Evolutionary conservation across 2,113 vertebrate genomes (phyloP).

Genomic region (Manacus vitellinus): DNA sequence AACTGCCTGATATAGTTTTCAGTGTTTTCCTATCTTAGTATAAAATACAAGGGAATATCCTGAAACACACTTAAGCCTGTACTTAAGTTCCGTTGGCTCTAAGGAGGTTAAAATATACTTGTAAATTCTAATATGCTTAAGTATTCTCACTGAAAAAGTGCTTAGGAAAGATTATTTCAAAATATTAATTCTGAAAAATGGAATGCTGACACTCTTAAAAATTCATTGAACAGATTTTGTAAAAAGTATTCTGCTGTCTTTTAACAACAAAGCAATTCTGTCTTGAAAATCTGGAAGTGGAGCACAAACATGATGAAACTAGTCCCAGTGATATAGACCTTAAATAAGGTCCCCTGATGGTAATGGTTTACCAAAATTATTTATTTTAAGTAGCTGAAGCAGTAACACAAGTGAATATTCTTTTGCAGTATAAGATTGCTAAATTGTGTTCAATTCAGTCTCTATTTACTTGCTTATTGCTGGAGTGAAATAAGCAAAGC

Average conservation of each 20-base stretch:
- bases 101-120: neutral
- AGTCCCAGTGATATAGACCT: neutral
- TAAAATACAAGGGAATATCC: neutral
- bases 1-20: neutral
- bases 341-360: neutral
- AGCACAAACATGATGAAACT: neutral
- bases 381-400: constrained; percentile 12
- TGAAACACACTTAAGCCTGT: neutral
- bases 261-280: neutral
- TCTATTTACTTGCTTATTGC: constrained; percentile 22
- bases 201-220: neutral
- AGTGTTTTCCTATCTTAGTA: neutral
- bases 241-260: neutral
- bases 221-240: neutral
- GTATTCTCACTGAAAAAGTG: neutral
- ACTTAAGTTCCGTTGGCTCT: neutral
- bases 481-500: neutral
- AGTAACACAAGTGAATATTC: neutral
- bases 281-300: neutral
- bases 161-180: neutral
- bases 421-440: neutral
- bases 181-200: neutral
- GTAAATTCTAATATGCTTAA: neutral
- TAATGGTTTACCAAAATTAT: neutral
- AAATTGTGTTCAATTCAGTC: neutral